Evolutionary conservation across 2,113 vertebrate genomes (phyloP), one percentile per base, ranked within the genome.

Genomic region (Clarias magur): DNA sequence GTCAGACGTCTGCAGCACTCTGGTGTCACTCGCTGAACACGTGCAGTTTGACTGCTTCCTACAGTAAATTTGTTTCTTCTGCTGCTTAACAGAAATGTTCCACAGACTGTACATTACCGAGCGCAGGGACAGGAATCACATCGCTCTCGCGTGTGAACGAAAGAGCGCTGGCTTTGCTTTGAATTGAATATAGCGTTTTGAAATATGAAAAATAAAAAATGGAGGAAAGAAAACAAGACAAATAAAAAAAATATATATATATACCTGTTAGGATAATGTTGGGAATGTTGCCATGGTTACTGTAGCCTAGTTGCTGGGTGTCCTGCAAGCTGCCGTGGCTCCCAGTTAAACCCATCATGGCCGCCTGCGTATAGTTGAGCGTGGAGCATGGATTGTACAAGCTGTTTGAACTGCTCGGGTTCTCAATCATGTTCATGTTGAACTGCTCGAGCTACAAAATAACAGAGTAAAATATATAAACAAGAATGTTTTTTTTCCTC

Each of bases 371-470:
- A 93, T 99, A 99, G 96, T 97, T 98, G 75, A 99, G 97, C 4
- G 98, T 98, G 88, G 98, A 97, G 86, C 97, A 97, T 0, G 97
- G 96, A 95, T 94, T 98, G 94, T 97, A 99, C 67, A 99, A 95
- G 95, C 95, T 96, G 93, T 94, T 96, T 90, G 97, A 97, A 93
- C 97, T 97, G 93, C 97, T 97, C 89, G 97, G 95, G 27, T 92
- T 98, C 91, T 99, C 98, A 12, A 99, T 95, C 98, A 99, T 99
- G 89, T 99, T 99, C 98, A 99, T 99, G 89, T 98, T 99, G 95
- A 99, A 99, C 94, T 99, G 98, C 91, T 99, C 98, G 83, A 99
- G 96, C 98, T 99, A 88, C 54, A 82, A 63, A 80, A 59, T 86
- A 4, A 90, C 63, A 87, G 10, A 23, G 56, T 13, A 59, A 19